These are phyloP conservation scores for Leucoraja erinaceus DNA, from an alignment of 2,113 vertebrate species.

Conservation along the genomic window DNA sequence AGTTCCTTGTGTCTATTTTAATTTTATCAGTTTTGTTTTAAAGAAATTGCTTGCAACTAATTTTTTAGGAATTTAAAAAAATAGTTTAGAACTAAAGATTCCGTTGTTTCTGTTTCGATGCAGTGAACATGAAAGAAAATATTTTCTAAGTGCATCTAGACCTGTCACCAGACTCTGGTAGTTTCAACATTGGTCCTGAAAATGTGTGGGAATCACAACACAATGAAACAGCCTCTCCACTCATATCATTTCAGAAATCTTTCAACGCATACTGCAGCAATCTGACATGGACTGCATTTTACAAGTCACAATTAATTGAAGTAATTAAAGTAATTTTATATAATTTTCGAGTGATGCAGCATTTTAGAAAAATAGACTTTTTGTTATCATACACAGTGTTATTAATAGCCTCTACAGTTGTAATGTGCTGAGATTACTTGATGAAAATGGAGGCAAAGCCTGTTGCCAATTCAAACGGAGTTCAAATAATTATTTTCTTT, in stretches of 20 bases:
- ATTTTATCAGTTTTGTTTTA: not conserved
- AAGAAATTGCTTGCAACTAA: not conserved
- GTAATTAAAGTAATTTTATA: slow-evolving; percentile 36
- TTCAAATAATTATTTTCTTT: not conserved
- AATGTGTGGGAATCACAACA: slow-evolving; percentile 4
- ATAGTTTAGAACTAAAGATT: slow-evolving; percentile 17
- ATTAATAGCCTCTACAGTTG: not conserved
- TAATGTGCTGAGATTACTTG: slow-evolving; percentile 23
- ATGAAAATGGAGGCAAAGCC: slow-evolving; percentile 22
- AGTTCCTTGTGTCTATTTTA: too few species aligned
- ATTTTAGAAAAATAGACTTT: not conserved
- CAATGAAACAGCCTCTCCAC: slow-evolving; percentile 9
- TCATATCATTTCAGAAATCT: slow-evolving; percentile 22
- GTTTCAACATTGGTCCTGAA: slow-evolving; percentile 14
- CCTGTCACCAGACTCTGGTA: not conserved
- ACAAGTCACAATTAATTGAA: slow-evolving; percentile 26
- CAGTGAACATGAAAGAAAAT: slow-evolving; percentile 21
- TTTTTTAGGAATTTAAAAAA: not conserved
- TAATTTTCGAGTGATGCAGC: not conserved
- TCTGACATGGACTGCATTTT: slow-evolving; percentile 25
- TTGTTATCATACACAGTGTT: slow-evolving; percentile 32
- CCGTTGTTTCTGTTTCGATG: slow-evolving; percentile 5
- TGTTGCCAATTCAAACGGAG: not conserved
- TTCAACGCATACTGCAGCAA: slow-evolving; percentile 21
- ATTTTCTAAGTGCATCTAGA: slow-evolving; percentile 17